Base-by-base conservation (phyloP, 92 coral and sea anemone genomes). In the Diadumene lineata region DNA sequence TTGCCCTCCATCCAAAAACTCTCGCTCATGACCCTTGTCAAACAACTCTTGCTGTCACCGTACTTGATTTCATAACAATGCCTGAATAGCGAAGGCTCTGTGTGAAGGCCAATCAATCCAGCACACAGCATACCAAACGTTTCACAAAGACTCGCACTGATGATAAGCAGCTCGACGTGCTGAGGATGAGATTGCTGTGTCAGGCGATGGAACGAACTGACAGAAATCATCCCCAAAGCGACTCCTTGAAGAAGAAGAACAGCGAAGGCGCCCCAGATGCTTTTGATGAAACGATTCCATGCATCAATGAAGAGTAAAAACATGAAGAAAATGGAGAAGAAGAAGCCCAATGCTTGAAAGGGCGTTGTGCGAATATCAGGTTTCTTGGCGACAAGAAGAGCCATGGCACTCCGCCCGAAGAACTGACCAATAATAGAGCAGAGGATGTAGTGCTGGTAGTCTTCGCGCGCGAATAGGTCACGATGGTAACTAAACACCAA, bases 381-480 rank as follows among this genome's bases (percentile, higher is more conserved):
- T 7, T 75, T 65, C 31, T 83, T 72, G 24, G 82, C 75, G 38
- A 87, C 79, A 19, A 83, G 73, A 67, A 90, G 83, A 78, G 89
- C 83, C 81, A 87, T 83, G 29, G 84, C 72, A 31, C 87, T 48
- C 15, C 92, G 87, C 19, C 96, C 96, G 7, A 90, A 88, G 89
- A 90, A 90, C 85, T 90, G 92, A 31, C 96, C 96, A 11, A 85
- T 73, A 76, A 83, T 69, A 72, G 86, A 81, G 82, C 96, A 80
- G 64, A 90, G 75, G 60, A 90, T 72, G 76, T 90, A 90, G 74
- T 90, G 92, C 56, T 80, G 89, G 67, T 79, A 90, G 68, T 90
- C 84, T 34, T 84, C 87, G 69, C 96, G 72, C 10, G 92, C 86
- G 11, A 34, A 75, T 15, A 90, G 78, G 23, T 75, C 89, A 1